Evolutionary conservation across 1,140 invertebrate genomes (phyloP), one percentile per base, ranked within the genome.

Genomic region (Notospermus geniculatus): DNA sequence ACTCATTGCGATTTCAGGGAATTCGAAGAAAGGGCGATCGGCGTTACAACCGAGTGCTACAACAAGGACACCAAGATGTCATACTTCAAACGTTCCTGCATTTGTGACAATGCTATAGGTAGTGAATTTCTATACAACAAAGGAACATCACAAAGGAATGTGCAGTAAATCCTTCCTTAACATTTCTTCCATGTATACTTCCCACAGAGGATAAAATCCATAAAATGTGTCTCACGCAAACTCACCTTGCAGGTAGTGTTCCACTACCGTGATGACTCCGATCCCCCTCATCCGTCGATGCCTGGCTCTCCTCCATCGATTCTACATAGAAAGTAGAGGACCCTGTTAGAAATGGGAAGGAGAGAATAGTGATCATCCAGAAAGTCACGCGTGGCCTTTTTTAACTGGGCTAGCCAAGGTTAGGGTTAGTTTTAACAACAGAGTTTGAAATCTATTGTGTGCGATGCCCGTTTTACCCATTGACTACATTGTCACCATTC

Each of bases 221-320:
- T n/a, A n/a, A n/a, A n/a, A n/a, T n/a, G n/a, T n/a, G n/a, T n/a
- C n/a, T n/a, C n/a, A n/a, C n/a, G 27, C 30, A 9, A 39, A 57
- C 65, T 36, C 65, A 78, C 76, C 72, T 76, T 27, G 77, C 76
- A 13, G 78, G 79, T 57, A 81, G 68, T 11, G 80, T 81, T 28
- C 76, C 76, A 60, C 71, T 73, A 15, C 75, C 78, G 57, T 73
- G 72, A 46, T 65, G 66, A 57, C 70, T 67, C 62, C 71, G 68
- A 54, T 75, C 70, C 9, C 68, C 64, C 23, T 75, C 71, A 39
- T 68, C 72, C 22, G 63, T 64, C 17, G 45, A 54, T 39, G 13
- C n/a, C 46, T 29, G 54, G n/a, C 60, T 60, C 84, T 91, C 90
- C 74, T 94, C 74, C 29, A 68, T 62, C 27, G 68, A 53, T 71